Evolutionary conservation across 2,113 vertebrate species (phyloP).

Genomic region (Halcyon senegalensis): DNA sequence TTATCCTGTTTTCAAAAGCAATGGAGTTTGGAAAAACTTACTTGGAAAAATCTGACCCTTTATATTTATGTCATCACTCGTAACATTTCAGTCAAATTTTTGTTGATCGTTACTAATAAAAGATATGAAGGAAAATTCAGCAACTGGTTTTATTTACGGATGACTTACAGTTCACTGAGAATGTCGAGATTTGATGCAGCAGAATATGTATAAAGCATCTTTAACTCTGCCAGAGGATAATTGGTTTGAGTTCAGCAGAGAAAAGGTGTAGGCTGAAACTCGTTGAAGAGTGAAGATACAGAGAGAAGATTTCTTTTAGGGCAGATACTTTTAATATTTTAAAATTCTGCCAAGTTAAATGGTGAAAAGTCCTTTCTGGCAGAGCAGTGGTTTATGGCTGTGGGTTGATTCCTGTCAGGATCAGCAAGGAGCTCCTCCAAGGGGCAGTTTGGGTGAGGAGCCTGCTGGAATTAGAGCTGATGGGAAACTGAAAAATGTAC

Average conservation of each 20-base stretch:
- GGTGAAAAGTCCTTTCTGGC: background rate
- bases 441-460: background rate
- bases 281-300: background rate
- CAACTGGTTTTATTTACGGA: background rate
- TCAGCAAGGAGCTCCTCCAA: background rate
- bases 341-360: background rate
- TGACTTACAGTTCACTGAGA: background rate
- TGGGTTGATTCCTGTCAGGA: background rate
- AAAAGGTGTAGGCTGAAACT: background rate
- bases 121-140: background rate
- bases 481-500: background rate
- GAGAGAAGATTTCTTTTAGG: background rate
- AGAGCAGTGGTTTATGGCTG: background rate
- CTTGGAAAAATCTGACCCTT: background rate
- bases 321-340: background rate
- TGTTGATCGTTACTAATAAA: constrained; percentile 30
- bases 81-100: background rate
- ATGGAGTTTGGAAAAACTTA: background rate
- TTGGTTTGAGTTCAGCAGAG: background rate
- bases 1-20: background rate
- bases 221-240: background rate
- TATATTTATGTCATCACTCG: background rate
- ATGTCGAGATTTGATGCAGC: background rate
- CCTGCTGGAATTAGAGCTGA: background rate
- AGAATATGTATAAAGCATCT: background rate